phyloP scores from a whole-genome alignment of 2,113 vertebrate species.

The Mormyrus lacerda region DNA sequence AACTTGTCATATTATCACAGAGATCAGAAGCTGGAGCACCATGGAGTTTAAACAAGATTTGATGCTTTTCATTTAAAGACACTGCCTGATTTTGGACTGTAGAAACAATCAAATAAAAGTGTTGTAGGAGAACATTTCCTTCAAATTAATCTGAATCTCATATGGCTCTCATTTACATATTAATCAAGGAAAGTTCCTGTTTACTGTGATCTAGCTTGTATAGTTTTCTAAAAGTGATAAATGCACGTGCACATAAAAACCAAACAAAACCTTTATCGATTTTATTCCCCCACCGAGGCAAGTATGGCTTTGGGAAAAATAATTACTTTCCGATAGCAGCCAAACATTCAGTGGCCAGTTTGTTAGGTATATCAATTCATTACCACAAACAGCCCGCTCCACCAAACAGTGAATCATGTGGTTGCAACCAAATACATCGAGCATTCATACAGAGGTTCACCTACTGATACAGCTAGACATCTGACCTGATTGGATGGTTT shows the following conservation, averaged over 20 bases:
- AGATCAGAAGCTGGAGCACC: background rate
- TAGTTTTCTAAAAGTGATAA: background rate
- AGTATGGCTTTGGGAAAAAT: background rate
- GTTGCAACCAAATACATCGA: background rate
- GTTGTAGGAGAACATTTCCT: background rate
- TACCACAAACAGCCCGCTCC: background rate
- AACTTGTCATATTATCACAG: background rate
- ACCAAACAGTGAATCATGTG: background rate
- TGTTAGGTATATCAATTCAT: background rate
- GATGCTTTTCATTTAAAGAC: background rate
- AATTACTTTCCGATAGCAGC: background rate
- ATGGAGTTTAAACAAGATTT: background rate
- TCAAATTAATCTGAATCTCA: background rate
- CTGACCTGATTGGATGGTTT: background rate
- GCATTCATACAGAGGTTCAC: background rate
- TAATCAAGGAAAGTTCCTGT: background rate
- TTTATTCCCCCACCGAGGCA: background rate
- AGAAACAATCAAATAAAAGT: background rate
- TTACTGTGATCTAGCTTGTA: background rate
- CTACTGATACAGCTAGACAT: background rate
- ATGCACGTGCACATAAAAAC: background rate
- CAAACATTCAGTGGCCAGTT: background rate
- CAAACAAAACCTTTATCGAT: background rate
- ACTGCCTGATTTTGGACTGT: background rate
- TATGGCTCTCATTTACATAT: background rate